Conservation (phyloP, 2,888 invertebrate species). For the Erebia aethiops region DNA sequence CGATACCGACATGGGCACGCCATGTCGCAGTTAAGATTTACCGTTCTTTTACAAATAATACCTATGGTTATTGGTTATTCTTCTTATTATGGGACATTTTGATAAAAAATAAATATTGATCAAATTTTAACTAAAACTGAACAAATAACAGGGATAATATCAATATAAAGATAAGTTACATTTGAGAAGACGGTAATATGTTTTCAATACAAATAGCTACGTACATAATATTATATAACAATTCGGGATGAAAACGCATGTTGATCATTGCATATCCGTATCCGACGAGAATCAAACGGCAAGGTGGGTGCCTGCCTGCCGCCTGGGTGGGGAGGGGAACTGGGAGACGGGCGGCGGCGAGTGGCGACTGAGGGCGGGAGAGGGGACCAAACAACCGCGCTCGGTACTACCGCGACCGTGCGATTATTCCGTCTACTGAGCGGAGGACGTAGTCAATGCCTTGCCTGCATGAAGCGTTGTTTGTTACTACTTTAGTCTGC, state of each 20-base stretch:
- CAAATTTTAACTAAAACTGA: no score
- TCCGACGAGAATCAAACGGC: slow-evolving; percentile 45
- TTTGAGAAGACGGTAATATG: not conserved
- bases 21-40: slow-evolving; percentile 1
- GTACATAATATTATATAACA: no score
- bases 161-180: not conserved
- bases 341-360: slow-evolving; percentile 41
- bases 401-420: slow-evolving; percentile 56
- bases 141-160: no score
- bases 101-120: no score
- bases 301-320: slow-evolving; percentile 37
- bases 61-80: not conserved
- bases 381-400: slow-evolving; percentile 47
- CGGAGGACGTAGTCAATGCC: slow-evolving; percentile 68
- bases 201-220: not conserved
- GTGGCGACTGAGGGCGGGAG: slow-evolving; percentile 43
- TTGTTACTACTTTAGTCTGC: slow-evolving; percentile 63
- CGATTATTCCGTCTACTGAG: slow-evolving; percentile 77
- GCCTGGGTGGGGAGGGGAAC: slow-evolving; percentile 43
- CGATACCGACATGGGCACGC: not conserved
- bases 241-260: slow-evolving; percentile 15
- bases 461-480: slow-evolving; percentile 59
- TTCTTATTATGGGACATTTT: no score
- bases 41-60: slow-evolving; percentile 1
- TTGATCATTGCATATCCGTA: slow-evolving; percentile 25